A percentile compares a stretch with the other conserved stretches of the same genome.
Evolutionary conservation across 2,113 vertebrate species (phyloP).

Genomic region (Heloderma charlesbogerti): DNA sequence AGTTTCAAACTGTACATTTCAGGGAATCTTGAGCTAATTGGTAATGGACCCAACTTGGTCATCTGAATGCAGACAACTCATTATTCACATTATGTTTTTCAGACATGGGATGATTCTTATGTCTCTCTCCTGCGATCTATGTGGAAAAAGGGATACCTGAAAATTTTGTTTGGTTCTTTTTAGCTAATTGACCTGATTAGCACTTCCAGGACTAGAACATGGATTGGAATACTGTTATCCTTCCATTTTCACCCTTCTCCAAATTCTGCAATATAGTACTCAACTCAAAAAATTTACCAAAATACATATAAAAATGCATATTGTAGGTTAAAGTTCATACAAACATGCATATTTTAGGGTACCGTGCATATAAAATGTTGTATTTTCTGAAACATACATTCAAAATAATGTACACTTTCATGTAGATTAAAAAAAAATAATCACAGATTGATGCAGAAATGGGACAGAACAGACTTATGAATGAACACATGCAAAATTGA

Average conservation of each 20-base stretch:
- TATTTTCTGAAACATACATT: too few relatives aligned
- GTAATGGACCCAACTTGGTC: neutral
- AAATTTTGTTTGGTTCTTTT: neutral
- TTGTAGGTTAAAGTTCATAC: too few relatives aligned
- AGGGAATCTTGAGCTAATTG: conserved; percentile 28
- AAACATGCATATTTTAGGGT: too few relatives aligned
- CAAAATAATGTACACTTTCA: too few relatives aligned
- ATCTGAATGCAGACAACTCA: neutral
- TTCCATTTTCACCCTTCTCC: neutral
- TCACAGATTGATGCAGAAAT: neutral
- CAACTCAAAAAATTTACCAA: neutral
- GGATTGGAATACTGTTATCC: neutral
- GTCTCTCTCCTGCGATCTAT: neutral
- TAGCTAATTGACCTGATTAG: neutral
- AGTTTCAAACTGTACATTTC: neutral
- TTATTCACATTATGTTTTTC: neutral
- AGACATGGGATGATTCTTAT: neutral
- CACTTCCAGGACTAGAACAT: neutral
- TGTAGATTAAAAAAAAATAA: neutral
- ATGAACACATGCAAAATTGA: neutral
- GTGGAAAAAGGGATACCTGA: neutral
- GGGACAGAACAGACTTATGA: too few relatives aligned
- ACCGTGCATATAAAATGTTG: too few relatives aligned
- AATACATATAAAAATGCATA: too few relatives aligned
- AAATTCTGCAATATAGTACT: neutral